Evolutionary conservation across 2,797 vertebrate species (phyloP), one percentile per base, ranked within the genome.

Genomic region (Anguilla obscura): DNA sequence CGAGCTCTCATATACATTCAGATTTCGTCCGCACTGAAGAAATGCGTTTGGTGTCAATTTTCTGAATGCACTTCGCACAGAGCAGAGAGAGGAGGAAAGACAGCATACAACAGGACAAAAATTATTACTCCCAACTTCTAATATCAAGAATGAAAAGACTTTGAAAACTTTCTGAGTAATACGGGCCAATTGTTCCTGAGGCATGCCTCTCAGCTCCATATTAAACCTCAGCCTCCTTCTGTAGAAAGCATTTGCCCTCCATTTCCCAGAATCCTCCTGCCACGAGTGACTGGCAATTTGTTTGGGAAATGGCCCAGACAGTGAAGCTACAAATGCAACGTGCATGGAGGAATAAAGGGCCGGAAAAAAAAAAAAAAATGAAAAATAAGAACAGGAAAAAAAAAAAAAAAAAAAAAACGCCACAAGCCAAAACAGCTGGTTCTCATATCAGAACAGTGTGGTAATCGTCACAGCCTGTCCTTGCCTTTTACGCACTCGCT

Each of bases 191-290:
- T 90, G 92, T 92, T 90, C 87, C 90, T 45, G 89, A 92, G 90
- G 93, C 93, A 87, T 56, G 86, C 40, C 48, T 45, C 40, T 85
- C n/a, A 74, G n/a, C 89, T 89, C 90, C 9, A 45, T 14, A 48
- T n/a, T 90, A 93, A 94, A 90, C 87, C 79, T 87, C 88, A 87
- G 87, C 89, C 90, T 92, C 86, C 86, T 50, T 87, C 91, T 87
- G 91, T 88, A 94, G 92, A 94, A 93, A 94, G 92, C 94, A 93
- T 92, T 90, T 30, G 83, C 93, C 93, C 91, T 91, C 91, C 74
- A 84, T 89, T 93, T 92, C 93, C 91, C 92, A 93, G 92, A 95
- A 94, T 88, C 87, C 87, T 90, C 91, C 91, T 92, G 92, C 89
- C 86, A 76, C 89, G 87, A 91, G 90, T 88, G 88, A 87, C 91